These are phyloP conservation scores for Spea hammondii DNA, from an alignment of 2,797 vertebrate genomes.

Conservation along the genomic window DNA sequence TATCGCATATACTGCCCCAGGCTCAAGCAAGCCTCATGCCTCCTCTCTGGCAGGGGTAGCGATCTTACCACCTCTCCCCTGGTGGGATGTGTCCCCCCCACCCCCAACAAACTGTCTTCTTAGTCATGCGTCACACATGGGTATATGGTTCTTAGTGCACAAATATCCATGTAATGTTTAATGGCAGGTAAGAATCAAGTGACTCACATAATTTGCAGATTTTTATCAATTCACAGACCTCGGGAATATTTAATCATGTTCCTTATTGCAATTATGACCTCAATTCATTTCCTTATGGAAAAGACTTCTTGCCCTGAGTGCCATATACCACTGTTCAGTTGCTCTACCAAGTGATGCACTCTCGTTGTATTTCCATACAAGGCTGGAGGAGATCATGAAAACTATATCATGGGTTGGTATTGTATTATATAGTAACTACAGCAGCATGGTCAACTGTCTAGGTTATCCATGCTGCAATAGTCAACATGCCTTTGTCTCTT, in stretches of 20 bases:
- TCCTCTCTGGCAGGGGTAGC: background rate
- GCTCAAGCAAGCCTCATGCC: slow-evolving; percentile 17
- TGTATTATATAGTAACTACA: too few species aligned
- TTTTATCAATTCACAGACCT: background rate
- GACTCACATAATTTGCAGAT: background rate
- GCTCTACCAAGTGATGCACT: too few species aligned
- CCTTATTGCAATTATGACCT: background rate
- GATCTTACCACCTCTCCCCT: slow-evolving; percentile 3
- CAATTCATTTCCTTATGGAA: too few species aligned
- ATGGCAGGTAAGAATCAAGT: background rate
- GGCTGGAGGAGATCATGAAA: too few species aligned
- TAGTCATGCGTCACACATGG: background rate
- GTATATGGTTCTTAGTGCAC: background rate
- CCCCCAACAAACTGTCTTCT: background rate
- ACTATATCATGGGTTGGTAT: too few species aligned
- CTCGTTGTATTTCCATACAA: too few species aligned
- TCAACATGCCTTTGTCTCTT: too few species aligned
- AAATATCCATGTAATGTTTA: background rate
- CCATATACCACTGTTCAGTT: too few species aligned
- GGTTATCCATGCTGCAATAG: too few species aligned
- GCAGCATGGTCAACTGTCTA: too few species aligned
- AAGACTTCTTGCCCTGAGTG: too few species aligned
- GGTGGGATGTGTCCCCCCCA: background rate
- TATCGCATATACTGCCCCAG: slow-evolving; percentile 23
- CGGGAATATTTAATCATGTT: background rate